Percentiles rank a stretch among this genome's conserved stretches.
These are phyloP conservation scores for Cephus runcator DNA, from an alignment of 2,888 invertebrate species.

Conservation along the genomic window DNA sequence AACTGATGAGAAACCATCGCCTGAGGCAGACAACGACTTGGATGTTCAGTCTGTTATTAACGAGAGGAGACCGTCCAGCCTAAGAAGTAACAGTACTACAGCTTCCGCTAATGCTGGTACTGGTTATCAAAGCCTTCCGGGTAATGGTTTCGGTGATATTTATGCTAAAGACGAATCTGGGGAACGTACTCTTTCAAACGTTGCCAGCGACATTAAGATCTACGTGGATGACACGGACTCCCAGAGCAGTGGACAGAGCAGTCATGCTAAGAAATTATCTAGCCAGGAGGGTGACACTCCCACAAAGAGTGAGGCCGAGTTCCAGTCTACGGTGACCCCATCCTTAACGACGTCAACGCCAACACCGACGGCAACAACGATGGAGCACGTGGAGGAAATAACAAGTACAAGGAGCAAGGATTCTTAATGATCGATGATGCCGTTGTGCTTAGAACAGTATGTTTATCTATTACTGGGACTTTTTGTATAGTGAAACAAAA, in stretches of 20 bases:
- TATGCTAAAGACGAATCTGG: constrained; percentile 34
- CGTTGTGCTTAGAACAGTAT: not conserved
- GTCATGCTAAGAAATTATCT: not conserved
- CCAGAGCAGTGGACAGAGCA: constrained; percentile 37
- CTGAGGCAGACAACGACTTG: constrained; percentile 35
- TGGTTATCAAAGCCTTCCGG: constrained; percentile 4
- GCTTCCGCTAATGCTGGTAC: constrained; percentile 10
- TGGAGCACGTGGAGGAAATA: not conserved
- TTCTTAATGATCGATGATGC: not conserved
- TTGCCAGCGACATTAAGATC: constrained; percentile 37
- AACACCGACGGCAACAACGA: not conserved
- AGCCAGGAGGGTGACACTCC: not conserved
- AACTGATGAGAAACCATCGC: constrained; percentile 24
- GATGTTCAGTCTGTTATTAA: constrained; percentile 62
- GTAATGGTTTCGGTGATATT: constrained; percentile 38
- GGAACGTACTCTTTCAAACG: not conserved
- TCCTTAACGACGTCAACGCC: not conserved
- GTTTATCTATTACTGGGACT: not conserved
- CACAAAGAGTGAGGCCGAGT: not conserved
- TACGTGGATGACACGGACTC: constrained; percentile 55
- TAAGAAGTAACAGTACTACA: constrained; percentile 35
- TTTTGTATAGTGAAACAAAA: not conserved
- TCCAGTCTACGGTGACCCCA: not conserved
- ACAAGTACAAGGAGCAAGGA: not conserved
- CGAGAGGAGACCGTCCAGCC: constrained; percentile 59